Percentiles rank a stretch among this genome's conserved stretches.
Conservation (phyloP, 2,888 invertebrate species). For the Trichopoda pennipes region DNA sequence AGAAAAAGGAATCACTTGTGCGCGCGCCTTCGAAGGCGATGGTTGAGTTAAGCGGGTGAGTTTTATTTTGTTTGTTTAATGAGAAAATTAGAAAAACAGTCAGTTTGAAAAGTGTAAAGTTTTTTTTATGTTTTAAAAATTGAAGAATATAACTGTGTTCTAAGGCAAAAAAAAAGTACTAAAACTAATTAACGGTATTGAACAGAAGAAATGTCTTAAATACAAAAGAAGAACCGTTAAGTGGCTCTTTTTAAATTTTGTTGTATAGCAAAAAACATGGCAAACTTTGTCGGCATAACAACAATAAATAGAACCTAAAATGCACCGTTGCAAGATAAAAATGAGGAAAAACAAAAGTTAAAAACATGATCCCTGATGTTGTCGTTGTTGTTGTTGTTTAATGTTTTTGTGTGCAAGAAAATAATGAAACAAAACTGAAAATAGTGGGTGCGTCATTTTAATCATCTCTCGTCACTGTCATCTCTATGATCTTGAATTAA, state of each 20-base stretch:
- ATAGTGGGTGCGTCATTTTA: slow-evolving; percentile 65
- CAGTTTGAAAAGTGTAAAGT: slow-evolving; percentile 9
- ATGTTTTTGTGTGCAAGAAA: slow-evolving; percentile 25
- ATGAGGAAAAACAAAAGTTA: not conserved
- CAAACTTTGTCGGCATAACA: slow-evolving; percentile 15
- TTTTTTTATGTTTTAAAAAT: not conserved
- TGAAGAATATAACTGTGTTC: not conserved
- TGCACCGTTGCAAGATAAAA: slow-evolving; percentile 47
- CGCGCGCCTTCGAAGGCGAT: slow-evolving; percentile 76
- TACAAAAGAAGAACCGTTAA: slow-evolving; percentile 49
- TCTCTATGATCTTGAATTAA: slow-evolving; percentile 60
- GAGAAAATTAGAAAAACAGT: not conserved
- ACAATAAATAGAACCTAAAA: slow-evolving; percentile 40
- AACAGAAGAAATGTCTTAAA: slow-evolving; percentile 30
- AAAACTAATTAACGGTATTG: not conserved
- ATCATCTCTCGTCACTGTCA: slow-evolving; percentile 44
- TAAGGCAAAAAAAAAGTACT: not conserved
- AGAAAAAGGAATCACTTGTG: slow-evolving; percentile 78
- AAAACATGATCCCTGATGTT: slow-evolving; percentile 11
- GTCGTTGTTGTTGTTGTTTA: slow-evolving; percentile 15
- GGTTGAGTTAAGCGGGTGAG: slow-evolving; percentile 72
- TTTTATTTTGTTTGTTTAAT: not conserved
- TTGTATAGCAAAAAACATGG: slow-evolving; percentile 13
- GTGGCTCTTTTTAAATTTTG: slow-evolving; percentile 2
- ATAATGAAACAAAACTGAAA: slow-evolving; percentile 27